Conservation (phyloP, 1,140 invertebrate species). For the Carcinoscorpius rotundicauda region DNA sequence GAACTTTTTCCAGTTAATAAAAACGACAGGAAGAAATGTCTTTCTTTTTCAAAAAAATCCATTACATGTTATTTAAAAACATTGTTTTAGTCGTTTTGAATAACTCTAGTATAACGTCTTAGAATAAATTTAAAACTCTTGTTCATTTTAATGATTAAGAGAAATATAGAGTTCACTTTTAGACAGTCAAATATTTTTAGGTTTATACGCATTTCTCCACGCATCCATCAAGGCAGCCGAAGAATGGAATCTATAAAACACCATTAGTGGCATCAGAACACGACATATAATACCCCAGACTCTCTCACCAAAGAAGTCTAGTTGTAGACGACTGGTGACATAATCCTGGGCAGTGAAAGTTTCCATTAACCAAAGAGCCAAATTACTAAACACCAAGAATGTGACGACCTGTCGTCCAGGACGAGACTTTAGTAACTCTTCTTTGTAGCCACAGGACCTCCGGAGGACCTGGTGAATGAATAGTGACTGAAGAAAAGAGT, state of each 20-base stretch:
- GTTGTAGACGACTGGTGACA: slow-evolving; percentile 43
- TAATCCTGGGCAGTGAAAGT: slow-evolving; percentile 52
- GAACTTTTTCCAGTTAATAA: no score
- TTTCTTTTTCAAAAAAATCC: no score
- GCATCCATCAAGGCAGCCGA: slow-evolving; percentile 52
- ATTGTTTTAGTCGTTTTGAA: no score
- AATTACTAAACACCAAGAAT: slow-evolving; percentile 52
- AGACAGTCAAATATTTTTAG: no score
- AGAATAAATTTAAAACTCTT: no score
- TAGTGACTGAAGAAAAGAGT: slow-evolving; percentile 31
- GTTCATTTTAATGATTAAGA: no score
- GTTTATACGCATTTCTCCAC: slow-evolving; percentile 42
- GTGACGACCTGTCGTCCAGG: slow-evolving; percentile 53
- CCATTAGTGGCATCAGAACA: slow-evolving; percentile 49
- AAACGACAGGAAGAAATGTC: no score
- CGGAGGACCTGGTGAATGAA: slow-evolving; percentile 15
- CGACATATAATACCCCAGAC: slow-evolving; percentile 53
- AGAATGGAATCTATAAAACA: slow-evolving; percentile 58
- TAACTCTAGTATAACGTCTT: no score
- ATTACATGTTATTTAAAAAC: no score
- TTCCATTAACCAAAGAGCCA: slow-evolving; percentile 53
- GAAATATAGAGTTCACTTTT: no score
- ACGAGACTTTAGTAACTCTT: slow-evolving; percentile 32
- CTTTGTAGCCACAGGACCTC: slow-evolving; percentile 13
- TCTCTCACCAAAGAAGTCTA: slow-evolving; percentile 48